Base-by-base conservation (phyloP, 2,888 invertebrate species). In the Serripes groenlandicus region DNA sequence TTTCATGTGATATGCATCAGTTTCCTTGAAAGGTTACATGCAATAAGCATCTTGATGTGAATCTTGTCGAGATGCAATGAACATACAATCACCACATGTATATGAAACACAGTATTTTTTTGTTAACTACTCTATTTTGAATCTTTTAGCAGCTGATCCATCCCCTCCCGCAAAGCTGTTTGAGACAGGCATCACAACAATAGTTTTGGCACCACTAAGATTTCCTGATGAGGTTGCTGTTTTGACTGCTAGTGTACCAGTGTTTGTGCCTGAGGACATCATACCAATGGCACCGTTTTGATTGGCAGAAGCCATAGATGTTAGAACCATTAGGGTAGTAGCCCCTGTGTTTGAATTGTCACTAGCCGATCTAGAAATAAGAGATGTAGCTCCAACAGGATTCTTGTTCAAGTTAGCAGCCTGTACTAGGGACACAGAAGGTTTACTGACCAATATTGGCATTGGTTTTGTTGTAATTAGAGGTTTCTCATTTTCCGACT, bases 131-230 rank as follows among this genome's bases (percentile, higher is more conserved):
- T 64, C 75, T 66, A 91, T 90, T 70, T 92, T 92, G 64, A 92
- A 87, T 79, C 92, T 78, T 81, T 92, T 92, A 34, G 90, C 82
- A 54, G 87, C 78, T 28, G 89, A 78, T 9, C 82, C 84, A 75
- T 90, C 92, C 7, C 90, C 91, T 58, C 88, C 85, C 18, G 87
- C 88, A 49, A 87, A 90, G 23, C 87, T 88, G 54, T 90, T 90
- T 18, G 92, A 90, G 32, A 92, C 91, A 11, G 92, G 92, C 92
- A 92, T 92, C 32, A 92, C 92, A 73, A 92, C 90, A 71, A 92
- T 92, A 62, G 92, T 92, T 81, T 92, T 91, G 68, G 92, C 90
- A 68, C 92, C 91, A 64, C 85, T 88, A 54, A 91, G 77, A 34
- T 84, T 82, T 18, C 86, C 86, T 37, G 83, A 81, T 5, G 90